phyloP scores from a whole-genome alignment of 2,888 invertebrate species.

The Pyralis farinalis region DNA sequence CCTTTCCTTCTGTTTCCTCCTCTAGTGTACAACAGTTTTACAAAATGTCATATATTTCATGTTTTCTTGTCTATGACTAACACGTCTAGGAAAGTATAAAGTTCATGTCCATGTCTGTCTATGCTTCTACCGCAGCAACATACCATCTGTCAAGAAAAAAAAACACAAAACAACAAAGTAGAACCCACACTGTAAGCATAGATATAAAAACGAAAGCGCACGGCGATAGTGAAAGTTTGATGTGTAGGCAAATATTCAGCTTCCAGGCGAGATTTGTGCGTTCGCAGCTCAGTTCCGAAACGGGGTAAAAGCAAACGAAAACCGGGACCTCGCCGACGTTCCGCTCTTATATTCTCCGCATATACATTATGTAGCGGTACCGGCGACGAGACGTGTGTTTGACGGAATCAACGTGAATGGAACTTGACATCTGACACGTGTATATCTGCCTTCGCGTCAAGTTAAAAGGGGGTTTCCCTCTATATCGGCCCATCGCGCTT shows the following conservation, averaged over 20 bases:
- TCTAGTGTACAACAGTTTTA: too few relatives aligned
- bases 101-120: too few relatives aligned
- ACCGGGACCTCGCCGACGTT: slow-evolving; percentile 42
- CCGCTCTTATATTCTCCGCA: slow-evolving; percentile 34
- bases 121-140: too few relatives aligned
- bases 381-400: slow-evolving; percentile 49
- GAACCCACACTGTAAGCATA: slow-evolving; percentile 46
- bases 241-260: slow-evolving; percentile 79
- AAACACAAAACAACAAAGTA: slow-evolving; percentile 65
- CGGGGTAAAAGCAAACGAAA: slow-evolving; percentile 55
- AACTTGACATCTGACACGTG: slow-evolving; percentile 67
- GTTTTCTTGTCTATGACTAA: too few relatives aligned
- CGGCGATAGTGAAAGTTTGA: slow-evolving; percentile 79
- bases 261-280: slow-evolving; percentile 75
- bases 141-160: slow-evolving; percentile 30
- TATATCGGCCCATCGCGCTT: slow-evolving; percentile 21
- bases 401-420: slow-evolving; percentile 67
- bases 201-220: slow-evolving; percentile 78
- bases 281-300: slow-evolving; percentile 60
- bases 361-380: slow-evolving; percentile 61
- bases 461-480: slow-evolving; percentile 41
- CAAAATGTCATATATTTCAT: too few relatives aligned
- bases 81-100: too few relatives aligned
- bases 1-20: too few relatives aligned
- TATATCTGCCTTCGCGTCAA: slow-evolving; percentile 41